phyloP scores from a whole-genome alignment of 2,888 invertebrate species.

The Cephonodes hylas region DNA sequence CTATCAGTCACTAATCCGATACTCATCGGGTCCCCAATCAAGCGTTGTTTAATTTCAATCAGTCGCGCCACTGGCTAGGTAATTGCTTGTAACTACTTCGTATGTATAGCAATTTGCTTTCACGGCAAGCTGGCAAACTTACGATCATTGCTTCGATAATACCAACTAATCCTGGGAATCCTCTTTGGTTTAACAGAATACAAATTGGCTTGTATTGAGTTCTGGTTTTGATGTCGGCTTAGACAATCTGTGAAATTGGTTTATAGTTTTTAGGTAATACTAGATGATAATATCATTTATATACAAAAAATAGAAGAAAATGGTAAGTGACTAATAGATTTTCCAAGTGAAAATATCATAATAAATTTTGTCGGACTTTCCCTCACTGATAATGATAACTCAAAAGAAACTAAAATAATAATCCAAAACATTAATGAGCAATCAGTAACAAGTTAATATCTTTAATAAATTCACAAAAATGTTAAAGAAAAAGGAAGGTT shows the following conservation, averaged over 20 bases:
- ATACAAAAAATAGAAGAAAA: too few species aligned
- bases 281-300: too few species aligned
- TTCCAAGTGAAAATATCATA: too few species aligned
- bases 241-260: too few species aligned
- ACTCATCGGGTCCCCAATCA: slow-evolving; percentile 32
- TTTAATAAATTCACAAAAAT: background rate
- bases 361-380: too few species aligned
- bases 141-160: background rate
- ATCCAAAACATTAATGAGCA: too few species aligned
- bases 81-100: slow-evolving; percentile 38
- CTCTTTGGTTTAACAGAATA: background rate
- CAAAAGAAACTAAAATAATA: too few species aligned
- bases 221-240: too few species aligned
- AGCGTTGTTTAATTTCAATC: slow-evolving; percentile 58
- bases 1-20: slow-evolving; percentile 11
- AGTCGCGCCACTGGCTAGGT: slow-evolving; percentile 42
- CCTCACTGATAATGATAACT: too few species aligned
- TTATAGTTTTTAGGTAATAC: too few species aligned
- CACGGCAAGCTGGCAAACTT: background rate
- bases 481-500: background rate
- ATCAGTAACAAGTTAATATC: background rate
- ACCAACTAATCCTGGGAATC: background rate
- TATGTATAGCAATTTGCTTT: background rate
- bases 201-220: background rate
- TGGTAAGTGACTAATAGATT: too few species aligned